These are phyloP conservation scores for Nemopilema nomurai DNA, from an alignment of 30 jellyfish, hydroid and myxozoan species.

Conservation along the genomic window DNA sequence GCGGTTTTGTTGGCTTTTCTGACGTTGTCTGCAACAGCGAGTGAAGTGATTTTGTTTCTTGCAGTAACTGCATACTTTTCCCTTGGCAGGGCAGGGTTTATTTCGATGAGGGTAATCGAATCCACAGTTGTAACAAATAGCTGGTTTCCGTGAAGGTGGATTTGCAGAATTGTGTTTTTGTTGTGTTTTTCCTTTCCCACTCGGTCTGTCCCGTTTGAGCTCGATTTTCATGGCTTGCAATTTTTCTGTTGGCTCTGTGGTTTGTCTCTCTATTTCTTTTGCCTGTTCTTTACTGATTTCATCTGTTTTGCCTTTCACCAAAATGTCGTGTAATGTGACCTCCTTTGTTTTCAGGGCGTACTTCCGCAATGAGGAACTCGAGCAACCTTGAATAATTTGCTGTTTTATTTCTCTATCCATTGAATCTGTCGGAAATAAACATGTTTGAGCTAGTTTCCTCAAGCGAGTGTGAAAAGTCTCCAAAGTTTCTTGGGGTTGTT, in stretches of 20 bases:
- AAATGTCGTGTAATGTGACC: too few species aligned
- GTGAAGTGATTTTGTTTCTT: constrained; percentile 53
- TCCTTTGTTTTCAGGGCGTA: too few species aligned
- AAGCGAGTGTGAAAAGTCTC: background rate
- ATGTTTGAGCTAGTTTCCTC: too few species aligned
- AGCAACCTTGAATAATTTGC: too few species aligned
- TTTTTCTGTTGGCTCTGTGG: too few species aligned
- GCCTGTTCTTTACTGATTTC: too few species aligned
- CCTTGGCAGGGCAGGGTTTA: constrained; percentile 49
- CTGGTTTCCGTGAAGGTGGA: background rate
- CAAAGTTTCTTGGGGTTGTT: constrained; percentile 10
- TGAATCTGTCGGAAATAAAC: too few species aligned
- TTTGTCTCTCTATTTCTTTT: too few species aligned
- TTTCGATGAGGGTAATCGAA: constrained; percentile 45
- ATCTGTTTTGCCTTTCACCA: too few species aligned
- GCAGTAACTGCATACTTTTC: constrained; percentile 53
- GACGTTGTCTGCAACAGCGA: constrained; percentile 38
- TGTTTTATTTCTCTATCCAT: too few species aligned
- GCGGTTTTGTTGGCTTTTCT: constrained; percentile 33
- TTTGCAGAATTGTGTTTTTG: background rate
- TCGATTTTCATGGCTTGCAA: too few species aligned
- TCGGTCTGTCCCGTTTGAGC: background rate
- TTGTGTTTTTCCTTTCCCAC: background rate
- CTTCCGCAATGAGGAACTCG: too few species aligned
- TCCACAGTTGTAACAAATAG: constrained; percentile 50